Base-by-base conservation (phyloP, 2,888 invertebrate species). In the Synergus japonicus region DNA sequence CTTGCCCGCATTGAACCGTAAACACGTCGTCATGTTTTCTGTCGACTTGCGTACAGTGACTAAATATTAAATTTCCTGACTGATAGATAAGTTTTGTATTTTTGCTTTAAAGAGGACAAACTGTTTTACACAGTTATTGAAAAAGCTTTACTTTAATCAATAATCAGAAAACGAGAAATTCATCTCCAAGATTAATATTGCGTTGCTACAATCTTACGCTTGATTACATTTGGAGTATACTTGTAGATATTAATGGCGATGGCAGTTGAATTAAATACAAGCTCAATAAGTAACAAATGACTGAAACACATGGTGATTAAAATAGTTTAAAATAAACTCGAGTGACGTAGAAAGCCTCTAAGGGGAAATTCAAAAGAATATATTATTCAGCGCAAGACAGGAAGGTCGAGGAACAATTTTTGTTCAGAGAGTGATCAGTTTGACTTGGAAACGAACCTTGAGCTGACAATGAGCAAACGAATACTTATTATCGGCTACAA, bases 31-130 rank as follows among this genome's bases (percentile, higher is more conserved):
- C 8, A 73, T 49, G 29, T 73, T 73, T 73, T 73, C 54, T 73
- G 15, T n/a, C 49, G 67, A 81, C 73, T 78, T 66, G 79, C 77
- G 78, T 79, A 37, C 37, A 60, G 67, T 82, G 54, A 83, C 83
- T 85, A 84, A 86, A 86, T 86, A 86, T 86, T 87, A 83, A 85
- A 87, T 84, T 83, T 84, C 80, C 79, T 73, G 78, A 76, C 78
- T 66, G 73, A 60, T 44, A 78, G 86, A 86, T 86, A 85, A 80
- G 77, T 69, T 79, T 85, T 86, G 86, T 86, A 84, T 18, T 46
- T 76, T 69, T 15, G 43, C 69, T 13, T 2, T 60, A 49, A 46
- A 77, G 41, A 78, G 60, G 65, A 79, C 76, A 67, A 79, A 76
- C 69, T 78, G 37, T 37, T 37, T 37, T 37, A 5, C 37, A 4